Percentiles rank a stretch among this genome's conserved stretches.
phyloP scores from a whole-genome alignment of 2,113 vertebrate species.

The Mus pahari region DNA sequence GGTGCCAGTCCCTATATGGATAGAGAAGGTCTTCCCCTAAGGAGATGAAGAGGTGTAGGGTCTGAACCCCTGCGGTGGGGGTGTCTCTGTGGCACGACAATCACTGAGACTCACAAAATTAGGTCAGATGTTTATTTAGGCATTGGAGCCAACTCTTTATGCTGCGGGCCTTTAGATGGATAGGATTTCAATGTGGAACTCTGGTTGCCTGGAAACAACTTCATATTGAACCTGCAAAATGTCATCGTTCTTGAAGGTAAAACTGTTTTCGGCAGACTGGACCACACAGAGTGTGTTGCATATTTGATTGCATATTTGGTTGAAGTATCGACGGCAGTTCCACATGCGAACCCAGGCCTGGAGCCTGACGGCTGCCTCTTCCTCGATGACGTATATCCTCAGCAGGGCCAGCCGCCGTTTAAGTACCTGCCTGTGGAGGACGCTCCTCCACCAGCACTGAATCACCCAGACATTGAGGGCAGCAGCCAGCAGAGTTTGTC shows the following conservation, averaged over 20 bases:
- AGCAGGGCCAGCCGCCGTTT: background rate
- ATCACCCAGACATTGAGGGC: constrained; percentile 72
- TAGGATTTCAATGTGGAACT: constrained; percentile 68
- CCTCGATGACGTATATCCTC: constrained; percentile 24
- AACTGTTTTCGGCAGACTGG: background rate
- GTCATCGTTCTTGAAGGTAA: background rate
- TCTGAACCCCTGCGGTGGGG: background rate
- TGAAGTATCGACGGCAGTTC: constrained; percentile 45
- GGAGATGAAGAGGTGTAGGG: background rate
- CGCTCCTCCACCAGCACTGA: constrained; percentile 65
- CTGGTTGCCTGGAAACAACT: background rate
- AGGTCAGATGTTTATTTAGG: constrained; percentile 65
- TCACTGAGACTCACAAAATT: constrained; percentile 36
- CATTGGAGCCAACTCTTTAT: background rate
- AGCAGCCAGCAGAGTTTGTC: constrained; percentile 45
- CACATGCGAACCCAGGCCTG: constrained; percentile 72
- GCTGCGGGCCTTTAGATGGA: background rate
- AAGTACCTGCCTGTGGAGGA: background rate
- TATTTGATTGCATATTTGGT: background rate
- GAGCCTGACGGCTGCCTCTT: constrained; percentile 38
- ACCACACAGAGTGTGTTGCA: background rate
- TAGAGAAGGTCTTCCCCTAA: background rate
- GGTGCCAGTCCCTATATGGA: background rate
- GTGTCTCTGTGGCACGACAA: background rate
- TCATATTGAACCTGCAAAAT: background rate